These are phyloP conservation scores for Pongo pygmaeus DNA, from an alignment of 2,113 vertebrate genomes.

Conservation along the genomic window DNA sequence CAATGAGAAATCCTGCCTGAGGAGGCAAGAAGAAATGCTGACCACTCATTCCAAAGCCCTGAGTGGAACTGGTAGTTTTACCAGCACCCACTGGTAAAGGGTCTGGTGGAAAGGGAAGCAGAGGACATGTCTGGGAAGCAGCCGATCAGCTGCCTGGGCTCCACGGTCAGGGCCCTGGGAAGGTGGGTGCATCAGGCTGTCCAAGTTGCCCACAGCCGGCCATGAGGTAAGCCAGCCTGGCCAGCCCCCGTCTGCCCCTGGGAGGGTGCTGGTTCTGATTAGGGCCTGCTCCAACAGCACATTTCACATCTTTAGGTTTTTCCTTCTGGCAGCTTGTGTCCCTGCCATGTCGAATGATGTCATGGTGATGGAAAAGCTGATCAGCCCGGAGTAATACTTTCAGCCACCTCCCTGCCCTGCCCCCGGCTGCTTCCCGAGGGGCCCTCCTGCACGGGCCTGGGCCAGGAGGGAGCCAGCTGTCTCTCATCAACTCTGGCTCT, in stretches of 20 bases:
- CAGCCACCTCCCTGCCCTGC: constrained; percentile 15
- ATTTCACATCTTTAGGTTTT: constrained; percentile 57
- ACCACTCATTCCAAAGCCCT: neutral
- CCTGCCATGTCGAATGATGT: constrained; percentile 80
- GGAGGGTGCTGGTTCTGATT: constrained; percentile 71
- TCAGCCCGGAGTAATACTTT: constrained; percentile 48
- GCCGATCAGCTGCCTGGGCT: neutral
- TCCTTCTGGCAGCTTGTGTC: constrained; percentile 77
- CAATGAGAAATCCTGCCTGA: neutral
- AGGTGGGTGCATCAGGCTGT: too few relatives aligned
- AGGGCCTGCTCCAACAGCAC: neutral
- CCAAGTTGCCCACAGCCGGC: neutral
- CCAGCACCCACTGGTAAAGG: neutral
- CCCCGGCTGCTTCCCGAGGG: constrained; percentile 45
- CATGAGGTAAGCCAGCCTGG: neutral
- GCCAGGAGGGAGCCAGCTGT: constrained; percentile 40
- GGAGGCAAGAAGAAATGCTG: neutral
- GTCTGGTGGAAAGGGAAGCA: neutral
- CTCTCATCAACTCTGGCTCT: constrained; percentile 11
- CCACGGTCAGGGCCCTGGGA: neutral
- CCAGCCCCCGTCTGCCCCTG: neutral
- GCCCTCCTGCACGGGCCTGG: constrained; percentile 15
- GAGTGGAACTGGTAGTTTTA: neutral
- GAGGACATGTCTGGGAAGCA: neutral
- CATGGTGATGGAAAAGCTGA: constrained; percentile 81